Conservation (phyloP, 1,140 invertebrate genomes). For the Ylistrum balloti region DNA sequence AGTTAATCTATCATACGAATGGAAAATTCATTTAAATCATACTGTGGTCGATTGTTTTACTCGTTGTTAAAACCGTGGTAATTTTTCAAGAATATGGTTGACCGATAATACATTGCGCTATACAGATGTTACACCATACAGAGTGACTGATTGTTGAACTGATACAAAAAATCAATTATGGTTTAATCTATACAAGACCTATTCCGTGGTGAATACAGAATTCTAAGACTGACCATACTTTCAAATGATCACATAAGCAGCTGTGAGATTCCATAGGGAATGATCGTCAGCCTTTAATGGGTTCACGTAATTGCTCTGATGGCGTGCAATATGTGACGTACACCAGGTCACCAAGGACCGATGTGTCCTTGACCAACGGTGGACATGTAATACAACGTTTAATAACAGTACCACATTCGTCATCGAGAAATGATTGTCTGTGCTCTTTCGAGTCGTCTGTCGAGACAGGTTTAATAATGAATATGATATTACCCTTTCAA, state of each 20-base stretch:
- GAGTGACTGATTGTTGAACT: too few relatives aligned
- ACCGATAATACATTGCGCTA: too few relatives aligned
- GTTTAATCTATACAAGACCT: too few relatives aligned
- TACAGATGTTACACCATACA: too few relatives aligned
- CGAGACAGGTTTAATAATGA: conserved; percentile 20
- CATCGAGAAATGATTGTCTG: background rate
- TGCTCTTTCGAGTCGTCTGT: background rate
- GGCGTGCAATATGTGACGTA: background rate
- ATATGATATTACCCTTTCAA: background rate
- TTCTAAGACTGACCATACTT: background rate
- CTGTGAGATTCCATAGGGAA: background rate
- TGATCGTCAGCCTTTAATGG: background rate
- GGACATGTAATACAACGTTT: background rate
- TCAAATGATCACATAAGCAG: background rate
- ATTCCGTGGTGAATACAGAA: background rate
- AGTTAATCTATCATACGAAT: too few relatives aligned
- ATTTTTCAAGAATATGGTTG: too few relatives aligned
- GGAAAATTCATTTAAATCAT: too few relatives aligned
- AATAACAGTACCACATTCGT: background rate
- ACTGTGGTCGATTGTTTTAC: too few relatives aligned
- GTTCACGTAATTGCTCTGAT: background rate
- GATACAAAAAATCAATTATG: too few relatives aligned
- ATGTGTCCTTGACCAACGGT: background rate
- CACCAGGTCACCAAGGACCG: background rate
- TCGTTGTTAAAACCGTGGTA: too few relatives aligned